Evolutionary conservation across 2,797 vertebrate genomes (phyloP).

Genomic region (Chanos chanos): DNA sequence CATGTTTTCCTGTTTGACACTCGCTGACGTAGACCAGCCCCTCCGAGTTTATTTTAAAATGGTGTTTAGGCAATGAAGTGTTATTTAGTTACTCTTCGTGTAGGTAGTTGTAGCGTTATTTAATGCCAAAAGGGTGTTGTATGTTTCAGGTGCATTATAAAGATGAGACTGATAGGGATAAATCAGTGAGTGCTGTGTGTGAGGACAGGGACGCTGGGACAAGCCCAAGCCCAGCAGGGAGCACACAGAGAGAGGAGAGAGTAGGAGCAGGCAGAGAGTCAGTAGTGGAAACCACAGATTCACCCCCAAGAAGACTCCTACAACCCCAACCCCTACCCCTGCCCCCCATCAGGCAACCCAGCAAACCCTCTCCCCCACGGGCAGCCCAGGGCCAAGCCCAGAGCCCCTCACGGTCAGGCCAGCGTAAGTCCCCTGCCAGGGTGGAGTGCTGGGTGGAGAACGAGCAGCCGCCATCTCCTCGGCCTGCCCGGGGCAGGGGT

Average conservation of each 20-base stretch:
- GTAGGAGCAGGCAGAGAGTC: not conserved
- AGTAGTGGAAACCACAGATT: not conserved
- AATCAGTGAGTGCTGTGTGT: too few species aligned
- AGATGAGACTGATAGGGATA: not conserved
- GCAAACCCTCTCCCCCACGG: not conserved
- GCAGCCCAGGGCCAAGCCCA: not conserved
- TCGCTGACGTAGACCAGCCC: too few species aligned
- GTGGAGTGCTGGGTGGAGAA: conserved; percentile 5
- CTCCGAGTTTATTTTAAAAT: too few species aligned
- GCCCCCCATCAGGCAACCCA: not conserved
- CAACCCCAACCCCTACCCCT: not conserved
- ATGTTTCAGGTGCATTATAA: not conserved
- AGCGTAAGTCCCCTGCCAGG: not conserved
- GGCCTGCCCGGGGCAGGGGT: not conserved
- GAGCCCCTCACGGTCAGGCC: not conserved
- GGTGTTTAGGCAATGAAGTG: too few species aligned
- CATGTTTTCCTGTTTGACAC: too few species aligned
- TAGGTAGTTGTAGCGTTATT: too few species aligned
- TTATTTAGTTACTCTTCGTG: too few species aligned
- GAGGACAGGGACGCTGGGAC: too few species aligned
- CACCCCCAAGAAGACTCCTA: not conserved
- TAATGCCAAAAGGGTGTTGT: not conserved
- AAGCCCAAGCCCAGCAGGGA: not conserved
- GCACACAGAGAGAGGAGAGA: not conserved
- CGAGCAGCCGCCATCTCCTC: not conserved